Evolutionary conservation across 2,797 vertebrate genomes (phyloP).

Genomic region (Myotis vivesi): DNA sequence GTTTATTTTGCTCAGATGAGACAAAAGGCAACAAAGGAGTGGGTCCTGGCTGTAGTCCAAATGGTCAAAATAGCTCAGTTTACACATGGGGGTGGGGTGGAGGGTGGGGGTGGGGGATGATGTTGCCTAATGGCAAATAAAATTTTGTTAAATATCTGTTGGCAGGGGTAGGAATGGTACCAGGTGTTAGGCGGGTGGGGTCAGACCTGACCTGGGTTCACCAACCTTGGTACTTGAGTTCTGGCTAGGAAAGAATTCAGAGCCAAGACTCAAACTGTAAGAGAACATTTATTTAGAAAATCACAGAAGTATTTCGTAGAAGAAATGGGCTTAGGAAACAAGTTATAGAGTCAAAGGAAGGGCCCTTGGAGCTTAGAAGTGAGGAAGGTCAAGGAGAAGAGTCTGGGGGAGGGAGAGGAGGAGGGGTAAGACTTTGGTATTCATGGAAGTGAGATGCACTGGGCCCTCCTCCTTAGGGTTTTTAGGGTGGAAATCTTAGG

Average conservation of each 20-base stretch:
- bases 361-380: neutral
- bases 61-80: constrained; percentile 29
- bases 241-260: neutral
- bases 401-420: neutral
- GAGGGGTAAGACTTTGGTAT: neutral
- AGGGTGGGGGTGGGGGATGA: too few relatives aligned
- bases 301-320: neutral
- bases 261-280: neutral
- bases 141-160: neutral
- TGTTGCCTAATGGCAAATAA: neutral
- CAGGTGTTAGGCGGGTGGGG: neutral
- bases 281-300: neutral
- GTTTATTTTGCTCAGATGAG: constrained; percentile 43
- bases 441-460: neutral
- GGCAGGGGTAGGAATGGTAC: neutral
- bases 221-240: neutral
- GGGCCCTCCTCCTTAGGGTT: neutral
- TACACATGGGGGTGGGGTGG: too few relatives aligned
- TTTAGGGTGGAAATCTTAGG: neutral
- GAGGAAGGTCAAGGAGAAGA: neutral
- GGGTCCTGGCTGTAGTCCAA: neutral
- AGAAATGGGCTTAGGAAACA: neutral
- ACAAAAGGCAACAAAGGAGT: neutral
- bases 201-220: neutral
- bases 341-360: neutral